These are phyloP conservation scores for Athalia circularis DNA, from an alignment of 2,888 invertebrate species.

Conservation along the genomic window DNA sequence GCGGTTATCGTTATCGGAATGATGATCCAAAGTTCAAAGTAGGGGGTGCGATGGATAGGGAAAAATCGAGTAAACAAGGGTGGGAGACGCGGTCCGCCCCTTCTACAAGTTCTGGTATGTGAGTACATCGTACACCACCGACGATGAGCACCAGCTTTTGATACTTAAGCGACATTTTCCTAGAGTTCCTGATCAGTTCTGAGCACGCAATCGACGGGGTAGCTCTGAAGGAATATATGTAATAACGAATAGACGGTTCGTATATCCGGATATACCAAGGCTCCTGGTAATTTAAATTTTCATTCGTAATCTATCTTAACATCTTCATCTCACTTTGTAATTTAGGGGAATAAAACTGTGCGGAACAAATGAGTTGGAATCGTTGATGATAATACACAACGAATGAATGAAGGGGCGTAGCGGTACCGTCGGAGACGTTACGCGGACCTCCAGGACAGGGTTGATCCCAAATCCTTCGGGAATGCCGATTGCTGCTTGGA, in stretches of 20 bases:
- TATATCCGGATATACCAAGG: not conserved
- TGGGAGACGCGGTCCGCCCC: too few relatives aligned
- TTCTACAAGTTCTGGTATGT: too few relatives aligned
- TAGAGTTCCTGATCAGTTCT: conserved; percentile 34
- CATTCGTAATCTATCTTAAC: too few relatives aligned
- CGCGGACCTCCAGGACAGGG: conserved; percentile 2
- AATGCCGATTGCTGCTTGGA: conserved; percentile 32
- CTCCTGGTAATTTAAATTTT: too few relatives aligned
- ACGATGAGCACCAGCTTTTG: conserved; percentile 27
- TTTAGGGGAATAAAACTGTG: too few relatives aligned
- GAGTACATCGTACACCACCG: not conserved
- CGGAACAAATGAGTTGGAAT: not conserved
- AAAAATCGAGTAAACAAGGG: too few relatives aligned
- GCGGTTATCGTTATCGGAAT: too few relatives aligned
- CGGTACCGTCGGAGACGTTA: conserved; percentile 9
- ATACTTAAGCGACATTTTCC: conserved; percentile 34
- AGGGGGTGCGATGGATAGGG: too few relatives aligned
- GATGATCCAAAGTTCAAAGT: too few relatives aligned
- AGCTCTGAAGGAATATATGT: not conserved
- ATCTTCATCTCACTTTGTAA: too few relatives aligned
- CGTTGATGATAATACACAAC: conserved; percentile 27
- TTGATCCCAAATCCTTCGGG: conserved; percentile 2
- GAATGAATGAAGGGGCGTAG: conserved; percentile 35
- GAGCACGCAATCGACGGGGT: conserved; percentile 33
- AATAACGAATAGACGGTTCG: not conserved